Evolutionary conservation across 2,888 invertebrate genomes (phyloP).

Genomic region (Mactromeris polynyma): DNA sequence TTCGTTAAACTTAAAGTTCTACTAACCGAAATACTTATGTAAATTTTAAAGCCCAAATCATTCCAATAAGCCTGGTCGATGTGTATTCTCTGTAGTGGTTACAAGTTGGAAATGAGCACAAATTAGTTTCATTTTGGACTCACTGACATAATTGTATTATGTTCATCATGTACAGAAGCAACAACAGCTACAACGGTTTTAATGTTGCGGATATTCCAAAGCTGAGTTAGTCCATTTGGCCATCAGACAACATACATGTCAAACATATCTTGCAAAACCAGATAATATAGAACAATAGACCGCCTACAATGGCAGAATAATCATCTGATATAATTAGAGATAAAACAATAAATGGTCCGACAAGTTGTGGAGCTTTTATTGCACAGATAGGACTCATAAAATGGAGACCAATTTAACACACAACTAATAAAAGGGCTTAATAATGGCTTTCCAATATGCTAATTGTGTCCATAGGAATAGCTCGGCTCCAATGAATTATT

Average conservation of each 20-base stretch:
- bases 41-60: too few relatives aligned
- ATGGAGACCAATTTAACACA: constrained; percentile 14
- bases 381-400: constrained; percentile 6
- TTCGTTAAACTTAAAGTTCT: too few relatives aligned
- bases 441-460: constrained; percentile 6
- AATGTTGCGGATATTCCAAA: neutral
- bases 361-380: constrained; percentile 15
- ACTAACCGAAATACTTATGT: too few relatives aligned
- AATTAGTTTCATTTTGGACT: neutral
- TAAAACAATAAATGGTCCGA: constrained; percentile 14
- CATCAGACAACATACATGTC: neutral
- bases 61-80: too few relatives aligned
- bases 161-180: neutral
- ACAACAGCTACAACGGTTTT: neutral
- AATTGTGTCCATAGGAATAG: neutral
- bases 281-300: neutral
- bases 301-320: neutral
- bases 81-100: neutral
- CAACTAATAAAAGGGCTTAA: neutral
- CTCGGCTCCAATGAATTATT: neutral
- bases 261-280: neutral
- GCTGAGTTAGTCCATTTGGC: neutral
- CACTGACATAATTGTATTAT: neutral
- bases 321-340: neutral
- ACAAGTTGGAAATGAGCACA: neutral